Conservation (phyloP, 1,140 invertebrate species). For the Drosophila sturtevanti region DNA sequence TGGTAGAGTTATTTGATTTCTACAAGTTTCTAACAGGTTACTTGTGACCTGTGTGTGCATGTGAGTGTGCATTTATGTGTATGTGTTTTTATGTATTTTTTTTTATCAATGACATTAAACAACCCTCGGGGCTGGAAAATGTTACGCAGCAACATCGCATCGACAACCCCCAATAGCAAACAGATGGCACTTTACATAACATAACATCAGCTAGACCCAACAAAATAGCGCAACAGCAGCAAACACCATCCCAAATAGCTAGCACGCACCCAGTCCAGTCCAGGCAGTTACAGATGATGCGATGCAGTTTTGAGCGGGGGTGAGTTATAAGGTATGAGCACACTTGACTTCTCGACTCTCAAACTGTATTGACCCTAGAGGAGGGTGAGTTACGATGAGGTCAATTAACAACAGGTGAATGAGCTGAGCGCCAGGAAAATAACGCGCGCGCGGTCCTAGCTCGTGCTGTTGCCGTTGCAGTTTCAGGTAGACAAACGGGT, state of each 20-base stretch:
- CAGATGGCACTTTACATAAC: conserved; percentile 15
- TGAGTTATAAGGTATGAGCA: not conserved
- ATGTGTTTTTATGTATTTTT: not conserved
- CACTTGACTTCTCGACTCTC: conserved; percentile 14
- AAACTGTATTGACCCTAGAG: conserved; percentile 40
- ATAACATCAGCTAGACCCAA: conserved; percentile 10
- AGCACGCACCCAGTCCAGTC: conserved; percentile 7
- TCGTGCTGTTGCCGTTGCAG: conserved; percentile 3
- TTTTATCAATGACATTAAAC: conserved; percentile 11
- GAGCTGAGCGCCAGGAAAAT: conserved; percentile 28
- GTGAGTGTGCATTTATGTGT: not conserved
- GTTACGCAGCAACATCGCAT: not conserved
- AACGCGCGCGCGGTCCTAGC: conserved; percentile 42
- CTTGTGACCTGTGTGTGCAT: not conserved
- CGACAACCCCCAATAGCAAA: conserved; percentile 12
- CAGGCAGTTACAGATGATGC: not conserved
- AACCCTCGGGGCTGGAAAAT: conserved; percentile 13
- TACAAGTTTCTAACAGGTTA: not conserved
- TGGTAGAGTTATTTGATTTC: not conserved
- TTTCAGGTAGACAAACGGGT: not conserved
- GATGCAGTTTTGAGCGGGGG: conserved; percentile 3
- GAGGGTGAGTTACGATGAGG: conserved; percentile 50
- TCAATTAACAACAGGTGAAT: conserved; percentile 79
- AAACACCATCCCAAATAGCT: conserved; percentile 1
- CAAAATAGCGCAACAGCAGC: conserved; percentile 8